phyloP scores from a whole-genome alignment of 2,888 invertebrate species.

The Chrysodeixis includens region DNA sequence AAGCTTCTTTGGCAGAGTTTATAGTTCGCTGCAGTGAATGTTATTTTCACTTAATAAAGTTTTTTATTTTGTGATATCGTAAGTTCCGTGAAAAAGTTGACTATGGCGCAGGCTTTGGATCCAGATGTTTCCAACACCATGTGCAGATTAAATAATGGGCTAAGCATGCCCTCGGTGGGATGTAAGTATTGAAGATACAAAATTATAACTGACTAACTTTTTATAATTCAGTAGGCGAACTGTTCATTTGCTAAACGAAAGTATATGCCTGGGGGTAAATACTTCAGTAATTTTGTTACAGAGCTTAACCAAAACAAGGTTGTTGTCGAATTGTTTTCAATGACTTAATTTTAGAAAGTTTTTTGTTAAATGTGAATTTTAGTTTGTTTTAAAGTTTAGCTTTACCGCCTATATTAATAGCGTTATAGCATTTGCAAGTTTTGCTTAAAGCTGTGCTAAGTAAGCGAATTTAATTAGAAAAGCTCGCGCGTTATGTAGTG shows the following conservation, averaged over 20 bases:
- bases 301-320: no score
- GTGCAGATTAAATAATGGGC: conserved; percentile 67
- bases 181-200: conserved; percentile 64
- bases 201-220: not conserved
- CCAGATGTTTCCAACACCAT: conserved; percentile 13
- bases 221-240: not conserved
- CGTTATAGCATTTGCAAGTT: not conserved
- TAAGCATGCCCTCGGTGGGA: conserved; percentile 73
- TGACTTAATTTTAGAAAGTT: no score
- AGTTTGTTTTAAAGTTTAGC: no score
- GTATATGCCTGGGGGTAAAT: not conserved
- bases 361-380: no score
- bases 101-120: conserved; percentile 44
- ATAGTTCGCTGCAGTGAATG: not conserved
- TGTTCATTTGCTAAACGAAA: not conserved
- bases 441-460: not conserved
- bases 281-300: no score
- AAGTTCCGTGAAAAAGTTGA: conserved; percentile 5
- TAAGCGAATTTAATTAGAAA: not conserved
- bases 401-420: no score
- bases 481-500: not conserved
- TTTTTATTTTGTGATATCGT: not conserved
- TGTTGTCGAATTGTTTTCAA: no score
- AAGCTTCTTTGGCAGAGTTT: not conserved
- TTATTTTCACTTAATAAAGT: not conserved